phyloP scores from a whole-genome alignment of 1,140 invertebrate genomes.

The Rhopalosiphum padi region DNA sequence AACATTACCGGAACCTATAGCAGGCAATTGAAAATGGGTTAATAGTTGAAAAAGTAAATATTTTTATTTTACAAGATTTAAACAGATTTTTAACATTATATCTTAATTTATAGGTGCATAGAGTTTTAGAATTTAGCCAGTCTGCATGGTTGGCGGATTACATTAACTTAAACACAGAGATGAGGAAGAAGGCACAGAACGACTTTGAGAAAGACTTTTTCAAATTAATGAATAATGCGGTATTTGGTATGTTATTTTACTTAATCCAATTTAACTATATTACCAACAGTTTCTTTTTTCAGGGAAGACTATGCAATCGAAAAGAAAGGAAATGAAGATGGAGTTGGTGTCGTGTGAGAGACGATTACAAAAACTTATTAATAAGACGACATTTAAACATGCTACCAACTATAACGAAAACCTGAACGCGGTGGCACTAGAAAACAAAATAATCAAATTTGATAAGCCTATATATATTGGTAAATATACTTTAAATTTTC shows the following conservation, averaged over 20 bases:
- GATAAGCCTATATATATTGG: background rate
- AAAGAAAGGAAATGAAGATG: background rate
- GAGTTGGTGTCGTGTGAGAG: background rate
- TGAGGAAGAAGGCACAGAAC: background rate
- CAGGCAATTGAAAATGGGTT: slow-evolving; percentile 65
- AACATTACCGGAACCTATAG: slow-evolving; percentile 67
- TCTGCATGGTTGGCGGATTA: background rate
- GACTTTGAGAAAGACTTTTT: slow-evolving; percentile 4
- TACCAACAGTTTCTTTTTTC: background rate
- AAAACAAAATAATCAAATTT: slow-evolving; percentile 19
- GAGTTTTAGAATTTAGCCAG: background rate
- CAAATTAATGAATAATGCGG: background rate
- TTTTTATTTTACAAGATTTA: background rate
- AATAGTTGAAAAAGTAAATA: slow-evolving; percentile 63
- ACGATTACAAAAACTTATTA: background rate
- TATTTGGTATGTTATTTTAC: background rate
- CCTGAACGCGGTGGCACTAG: background rate
- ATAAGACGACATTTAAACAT: background rate
- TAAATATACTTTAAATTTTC: too few species aligned
- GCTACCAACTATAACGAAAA: background rate
- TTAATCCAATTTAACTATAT: background rate
- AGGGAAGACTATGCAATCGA: background rate
- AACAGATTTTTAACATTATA: too few species aligned
- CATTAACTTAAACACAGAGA: background rate
- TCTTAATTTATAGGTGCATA: background rate